phyloP scores from a whole-genome alignment of 2,797 vertebrate species.

The Ibycter americanus region DNA sequence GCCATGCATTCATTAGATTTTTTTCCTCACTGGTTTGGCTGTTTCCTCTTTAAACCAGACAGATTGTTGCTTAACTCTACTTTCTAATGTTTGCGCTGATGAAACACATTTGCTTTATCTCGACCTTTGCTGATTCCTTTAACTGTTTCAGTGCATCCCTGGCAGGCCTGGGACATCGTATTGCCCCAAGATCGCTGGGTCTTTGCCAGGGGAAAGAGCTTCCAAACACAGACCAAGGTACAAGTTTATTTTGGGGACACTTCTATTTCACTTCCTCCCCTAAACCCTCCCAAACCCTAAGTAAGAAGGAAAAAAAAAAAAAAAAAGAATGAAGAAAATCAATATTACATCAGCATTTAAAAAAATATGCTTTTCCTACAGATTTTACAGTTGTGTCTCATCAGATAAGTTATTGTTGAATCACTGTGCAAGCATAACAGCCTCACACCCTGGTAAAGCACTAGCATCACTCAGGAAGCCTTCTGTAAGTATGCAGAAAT shows the following conservation, averaged over 20 bases:
- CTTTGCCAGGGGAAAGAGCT: background rate
- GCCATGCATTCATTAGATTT: background rate
- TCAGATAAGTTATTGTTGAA: background rate
- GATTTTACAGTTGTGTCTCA: background rate
- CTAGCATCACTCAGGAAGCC: background rate
- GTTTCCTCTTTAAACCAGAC: background rate
- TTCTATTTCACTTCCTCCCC: background rate
- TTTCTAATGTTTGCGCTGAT: background rate
- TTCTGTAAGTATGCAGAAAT: background rate
- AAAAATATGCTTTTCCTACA: background rate
- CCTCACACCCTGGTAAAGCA: background rate
- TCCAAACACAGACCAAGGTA: background rate
- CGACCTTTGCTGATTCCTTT: background rate
- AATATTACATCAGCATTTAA: background rate
- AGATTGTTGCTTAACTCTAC: background rate
- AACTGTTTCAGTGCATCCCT: background rate
- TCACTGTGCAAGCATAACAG: rapidly evolving
- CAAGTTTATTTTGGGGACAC: background rate
- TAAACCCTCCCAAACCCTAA: background rate
- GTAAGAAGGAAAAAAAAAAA: background rate
- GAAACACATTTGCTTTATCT: background rate
- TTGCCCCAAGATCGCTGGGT: background rate
- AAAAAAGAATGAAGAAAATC: background rate
- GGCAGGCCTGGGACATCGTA: background rate
- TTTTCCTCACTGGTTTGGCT: background rate